Conservation (phyloP, 2,113 vertebrate genomes). For the Anoura caudifer region DNA sequence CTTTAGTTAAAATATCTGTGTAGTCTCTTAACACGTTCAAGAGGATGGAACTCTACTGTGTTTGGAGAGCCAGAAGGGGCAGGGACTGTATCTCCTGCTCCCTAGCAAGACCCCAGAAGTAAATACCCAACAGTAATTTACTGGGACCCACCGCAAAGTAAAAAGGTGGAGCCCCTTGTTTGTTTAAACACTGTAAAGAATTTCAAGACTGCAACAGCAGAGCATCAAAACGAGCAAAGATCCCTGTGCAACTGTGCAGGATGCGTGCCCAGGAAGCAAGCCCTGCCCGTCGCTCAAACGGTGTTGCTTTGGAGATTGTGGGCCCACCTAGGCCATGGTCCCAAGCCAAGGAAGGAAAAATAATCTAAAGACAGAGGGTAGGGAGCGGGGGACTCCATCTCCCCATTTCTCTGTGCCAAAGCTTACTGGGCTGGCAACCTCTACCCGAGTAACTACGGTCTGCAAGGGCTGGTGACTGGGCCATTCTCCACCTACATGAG, state of each 20-base stretch:
- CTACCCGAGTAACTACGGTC: not conserved
- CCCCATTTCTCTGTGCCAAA: not conserved
- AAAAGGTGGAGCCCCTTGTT: not conserved
- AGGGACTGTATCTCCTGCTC: not conserved
- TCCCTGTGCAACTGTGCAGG: not conserved
- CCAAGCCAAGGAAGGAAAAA: not conserved
- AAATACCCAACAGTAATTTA: not conserved
- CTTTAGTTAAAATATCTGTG: conserved; percentile 13
- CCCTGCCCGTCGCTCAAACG: not conserved
- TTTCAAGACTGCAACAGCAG: not conserved
- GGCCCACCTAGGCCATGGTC: not conserved
- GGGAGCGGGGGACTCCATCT: not conserved
- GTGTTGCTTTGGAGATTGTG: not conserved
- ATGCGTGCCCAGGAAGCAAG: not conserved
- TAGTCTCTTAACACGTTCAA: not conserved
- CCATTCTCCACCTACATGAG: not conserved
- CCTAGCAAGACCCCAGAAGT: not conserved
- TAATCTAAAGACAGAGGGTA: not conserved
- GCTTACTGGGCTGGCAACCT: not conserved
- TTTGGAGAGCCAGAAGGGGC: not conserved
- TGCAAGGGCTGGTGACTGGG: not conserved
- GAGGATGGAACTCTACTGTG: not conserved
- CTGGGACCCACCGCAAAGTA: not conserved
- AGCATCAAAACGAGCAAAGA: not conserved
- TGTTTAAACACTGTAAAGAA: not conserved